phyloP scores from a whole-genome alignment of 2,113 vertebrate genomes.

The Gadus chalcogrammus region DNA sequence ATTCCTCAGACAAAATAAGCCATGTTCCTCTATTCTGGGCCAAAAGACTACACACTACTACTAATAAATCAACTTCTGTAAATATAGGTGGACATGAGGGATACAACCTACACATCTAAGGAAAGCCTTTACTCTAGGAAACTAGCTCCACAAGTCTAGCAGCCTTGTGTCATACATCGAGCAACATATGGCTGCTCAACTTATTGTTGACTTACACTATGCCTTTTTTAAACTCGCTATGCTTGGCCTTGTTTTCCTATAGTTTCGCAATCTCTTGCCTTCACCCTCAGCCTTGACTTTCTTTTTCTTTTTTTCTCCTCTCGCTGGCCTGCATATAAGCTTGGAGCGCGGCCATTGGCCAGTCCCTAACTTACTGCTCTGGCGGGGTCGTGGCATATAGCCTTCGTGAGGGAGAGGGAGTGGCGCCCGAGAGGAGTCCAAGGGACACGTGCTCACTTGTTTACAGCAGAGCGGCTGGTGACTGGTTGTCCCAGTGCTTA shows the following conservation, averaged over 20 bases:
- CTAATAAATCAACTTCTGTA: too few relatives aligned
- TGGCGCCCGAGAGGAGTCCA: conserved; percentile 30
- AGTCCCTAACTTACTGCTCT: conserved; percentile 50
- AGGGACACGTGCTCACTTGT: conserved; percentile 52
- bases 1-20: conserved; percentile 5
- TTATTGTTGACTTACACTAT: too few relatives aligned
- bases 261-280: conserved; percentile 38
- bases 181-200: too few relatives aligned
- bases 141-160: too few relatives aligned
- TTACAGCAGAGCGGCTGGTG: conserved; percentile 47
- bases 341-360: conserved; percentile 39
- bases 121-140: too few relatives aligned
- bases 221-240: too few relatives aligned
- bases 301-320: conserved; percentile 20
- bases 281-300: conserved; percentile 1
- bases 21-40: conserved; percentile 7
- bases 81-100: too few relatives aligned
- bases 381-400: conserved; percentile 27
- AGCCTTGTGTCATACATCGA: too few relatives aligned
- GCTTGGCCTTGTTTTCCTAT: conserved; percentile 12
- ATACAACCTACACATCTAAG: too few relatives aligned
- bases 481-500: conserved; percentile 26
- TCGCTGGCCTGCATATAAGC: conserved; percentile 30
- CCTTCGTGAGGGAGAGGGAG: conserved; percentile 33
- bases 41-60: background rate